Conservation (phyloP, 1,140 invertebrate species). For the Anastrepha obliqua region DNA sequence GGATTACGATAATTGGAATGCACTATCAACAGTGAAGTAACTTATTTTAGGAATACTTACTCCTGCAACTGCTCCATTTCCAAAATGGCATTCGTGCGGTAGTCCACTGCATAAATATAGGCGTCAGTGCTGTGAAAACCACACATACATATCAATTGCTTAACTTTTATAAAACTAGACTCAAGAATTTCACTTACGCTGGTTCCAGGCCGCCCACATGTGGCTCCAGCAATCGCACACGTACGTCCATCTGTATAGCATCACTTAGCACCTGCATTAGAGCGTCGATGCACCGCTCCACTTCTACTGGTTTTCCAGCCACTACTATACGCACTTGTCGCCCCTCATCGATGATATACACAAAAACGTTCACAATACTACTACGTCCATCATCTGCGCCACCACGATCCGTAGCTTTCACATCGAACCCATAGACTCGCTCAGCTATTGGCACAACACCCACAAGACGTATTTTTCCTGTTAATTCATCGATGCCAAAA, state of each 20-base stretch:
- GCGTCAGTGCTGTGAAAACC: slow-evolving; percentile 83
- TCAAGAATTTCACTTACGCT: slow-evolving; percentile 78
- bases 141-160: background rate
- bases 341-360: slow-evolving; percentile 87
- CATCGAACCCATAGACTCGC: slow-evolving; percentile 88
- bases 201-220: slow-evolving; percentile 78
- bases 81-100: slow-evolving; percentile 85
- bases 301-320: slow-evolving; percentile 82
- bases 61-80: slow-evolving; percentile 86
- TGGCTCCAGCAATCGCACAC: slow-evolving; percentile 85
- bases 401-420: slow-evolving; percentile 87
- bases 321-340: slow-evolving; percentile 87
- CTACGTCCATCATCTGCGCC: slow-evolving; percentile 87
- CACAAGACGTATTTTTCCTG: slow-evolving; percentile 84
- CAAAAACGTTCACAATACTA: slow-evolving; percentile 88
- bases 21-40: too few species aligned
- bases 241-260: slow-evolving; percentile 84
- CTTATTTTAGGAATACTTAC: slow-evolving; percentile 75
- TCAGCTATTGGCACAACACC: slow-evolving; percentile 79
- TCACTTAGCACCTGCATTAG: slow-evolving; percentile 83
- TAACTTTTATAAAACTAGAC: background rate
- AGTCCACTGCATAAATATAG: slow-evolving; percentile 89
- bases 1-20: too few species aligned
- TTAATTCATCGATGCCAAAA: slow-evolving; percentile 85
- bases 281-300: slow-evolving; percentile 82